Conservation (phyloP, 2,113 vertebrate species). For the Lethenteron camtschaticum region DNA sequence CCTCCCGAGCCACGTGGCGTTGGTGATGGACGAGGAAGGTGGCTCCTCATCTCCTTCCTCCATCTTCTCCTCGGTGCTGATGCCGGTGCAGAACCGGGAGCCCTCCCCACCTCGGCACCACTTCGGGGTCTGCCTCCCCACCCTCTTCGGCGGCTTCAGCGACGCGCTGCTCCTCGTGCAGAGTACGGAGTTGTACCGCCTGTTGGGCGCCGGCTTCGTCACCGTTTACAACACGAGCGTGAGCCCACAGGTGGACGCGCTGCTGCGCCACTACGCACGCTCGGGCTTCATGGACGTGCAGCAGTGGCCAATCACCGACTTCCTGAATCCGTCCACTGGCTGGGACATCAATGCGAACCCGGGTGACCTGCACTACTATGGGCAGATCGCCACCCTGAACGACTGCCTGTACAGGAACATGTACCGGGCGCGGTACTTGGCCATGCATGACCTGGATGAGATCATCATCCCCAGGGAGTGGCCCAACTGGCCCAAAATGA, state of each 20-base stretch:
- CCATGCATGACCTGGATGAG: slow-evolving; percentile 11
- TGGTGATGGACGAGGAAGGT: too few relatives aligned
- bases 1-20: too few relatives aligned
- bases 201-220: slow-evolving; percentile 8
- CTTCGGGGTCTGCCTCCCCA: slow-evolving; percentile 10
- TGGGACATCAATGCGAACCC: neutral
- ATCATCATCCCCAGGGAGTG: slow-evolving; percentile 9
- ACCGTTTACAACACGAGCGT: slow-evolving; percentile 7
- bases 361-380: slow-evolving; percentile 14
- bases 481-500: slow-evolving; percentile 7
- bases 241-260: neutral
- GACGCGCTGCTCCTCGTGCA: slow-evolving; percentile 11
- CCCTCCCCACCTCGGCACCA: neutral
- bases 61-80: too few relatives aligned
- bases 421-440: slow-evolving; percentile 9
- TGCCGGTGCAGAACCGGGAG: neutral
- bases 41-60: too few relatives aligned
- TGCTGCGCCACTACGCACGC: slow-evolving; percentile 7
- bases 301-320: slow-evolving; percentile 8
- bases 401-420: slow-evolving; percentile 14
- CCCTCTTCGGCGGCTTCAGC: slow-evolving; percentile 8
- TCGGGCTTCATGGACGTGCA: slow-evolving; percentile 9
- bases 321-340: neutral
- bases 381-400: slow-evolving; percentile 12
- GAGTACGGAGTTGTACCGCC: slow-evolving; percentile 8